These are phyloP conservation scores for Andinoacara biseriatus DNA, from an alignment of 2,113 vertebrate genomes.

Conservation along the genomic window DNA sequence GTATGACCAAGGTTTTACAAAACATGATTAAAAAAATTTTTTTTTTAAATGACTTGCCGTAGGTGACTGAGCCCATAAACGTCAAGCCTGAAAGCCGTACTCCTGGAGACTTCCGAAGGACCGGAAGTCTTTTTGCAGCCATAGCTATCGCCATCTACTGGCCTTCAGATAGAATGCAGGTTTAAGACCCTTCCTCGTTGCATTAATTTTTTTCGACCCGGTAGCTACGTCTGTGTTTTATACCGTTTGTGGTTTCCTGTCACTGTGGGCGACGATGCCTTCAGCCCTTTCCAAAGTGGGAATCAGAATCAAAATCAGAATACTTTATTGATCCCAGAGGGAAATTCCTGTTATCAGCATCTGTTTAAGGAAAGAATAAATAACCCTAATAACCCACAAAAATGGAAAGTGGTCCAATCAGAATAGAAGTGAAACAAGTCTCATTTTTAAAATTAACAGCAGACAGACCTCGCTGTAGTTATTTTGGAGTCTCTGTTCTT, in stretches of 20 bases:
- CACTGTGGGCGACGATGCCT: neutral
- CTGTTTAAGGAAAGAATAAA: no score
- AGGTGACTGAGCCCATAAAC: neutral
- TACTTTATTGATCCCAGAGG: no score
- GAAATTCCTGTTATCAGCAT: no score
- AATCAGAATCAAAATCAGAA: no score
- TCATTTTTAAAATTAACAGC: neutral
- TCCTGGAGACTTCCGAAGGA: neutral
- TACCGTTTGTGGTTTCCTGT: neutral
- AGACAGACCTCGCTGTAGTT: accelerated
- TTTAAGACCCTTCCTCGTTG: neutral
- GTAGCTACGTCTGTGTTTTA: neutral
- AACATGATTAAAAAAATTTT: no score
- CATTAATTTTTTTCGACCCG: neutral
- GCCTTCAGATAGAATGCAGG: neutral
- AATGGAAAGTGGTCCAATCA: no score
- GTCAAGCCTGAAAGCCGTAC: no score
- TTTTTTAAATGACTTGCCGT: no score
- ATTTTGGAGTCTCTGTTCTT: neutral
- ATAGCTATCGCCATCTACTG: neutral
- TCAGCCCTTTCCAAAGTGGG: no score
- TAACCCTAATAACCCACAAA: no score
- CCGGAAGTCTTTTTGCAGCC: neutral
- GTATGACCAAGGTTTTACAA: no score
- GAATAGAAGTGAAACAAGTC: neutral